These are phyloP conservation scores for Mactromeris polynyma DNA, from an alignment of 2,888 invertebrate genomes.

Conservation along the genomic window DNA sequence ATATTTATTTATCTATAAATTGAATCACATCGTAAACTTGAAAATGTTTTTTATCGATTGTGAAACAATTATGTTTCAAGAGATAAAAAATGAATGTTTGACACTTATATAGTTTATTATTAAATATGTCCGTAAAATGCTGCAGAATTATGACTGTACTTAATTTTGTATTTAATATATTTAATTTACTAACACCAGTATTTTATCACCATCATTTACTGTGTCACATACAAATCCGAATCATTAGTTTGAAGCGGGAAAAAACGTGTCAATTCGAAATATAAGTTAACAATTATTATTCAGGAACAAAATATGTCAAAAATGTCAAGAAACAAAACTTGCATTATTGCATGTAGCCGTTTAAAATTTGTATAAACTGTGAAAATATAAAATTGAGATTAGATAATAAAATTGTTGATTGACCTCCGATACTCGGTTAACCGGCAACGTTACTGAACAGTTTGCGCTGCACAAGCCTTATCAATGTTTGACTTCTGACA, in stretches of 20 bases:
- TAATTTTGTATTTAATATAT: not conserved
- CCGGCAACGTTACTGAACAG: slow-evolving; percentile 4
- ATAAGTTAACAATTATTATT: not conserved
- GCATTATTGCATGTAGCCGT: not conserved
- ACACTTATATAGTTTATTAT: slow-evolving; percentile 4
- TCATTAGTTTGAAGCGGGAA: not conserved
- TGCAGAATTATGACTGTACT: not conserved
- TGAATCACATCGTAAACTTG: not conserved
- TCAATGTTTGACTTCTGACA: not conserved
- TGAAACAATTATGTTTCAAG: not conserved
- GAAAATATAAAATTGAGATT: not conserved
- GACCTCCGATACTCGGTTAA: not conserved
- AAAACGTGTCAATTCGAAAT: not conserved
- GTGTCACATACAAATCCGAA: not conserved
- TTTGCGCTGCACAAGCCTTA: not conserved
- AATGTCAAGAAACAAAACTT: not conserved
- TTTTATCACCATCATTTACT: not conserved
- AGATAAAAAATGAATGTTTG: not conserved
- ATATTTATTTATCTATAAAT: slow-evolving; percentile 11
- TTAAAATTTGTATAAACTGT: not conserved
- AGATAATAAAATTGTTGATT: not conserved
- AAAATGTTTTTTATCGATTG: slow-evolving; percentile 9
- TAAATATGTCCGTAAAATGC: slow-evolving; percentile 1
- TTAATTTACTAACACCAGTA: not conserved
- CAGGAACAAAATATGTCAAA: not conserved